Evolutionary conservation across 2,888 invertebrate genomes (phyloP), one percentile per base, ranked within the genome.

Genomic region (Hypolimnas misippus): DNA sequence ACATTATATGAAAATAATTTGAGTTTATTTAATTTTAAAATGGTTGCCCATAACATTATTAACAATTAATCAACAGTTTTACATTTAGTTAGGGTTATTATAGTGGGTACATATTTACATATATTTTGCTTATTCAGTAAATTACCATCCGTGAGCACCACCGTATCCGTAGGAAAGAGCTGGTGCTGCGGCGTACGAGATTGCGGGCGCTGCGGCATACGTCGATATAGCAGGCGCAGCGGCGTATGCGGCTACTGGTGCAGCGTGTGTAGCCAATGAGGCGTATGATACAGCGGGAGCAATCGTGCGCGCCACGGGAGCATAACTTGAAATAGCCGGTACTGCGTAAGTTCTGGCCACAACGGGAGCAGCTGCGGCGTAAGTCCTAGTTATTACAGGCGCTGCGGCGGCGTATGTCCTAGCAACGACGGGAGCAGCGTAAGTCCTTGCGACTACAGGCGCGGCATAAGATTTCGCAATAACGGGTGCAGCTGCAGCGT

Each of bases 181-280:
- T 25, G 78, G 94, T 53, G 93, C 57, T n/a, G 53, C 59, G 40
- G 77, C 89, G 25, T 82, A 73, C 10, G 70, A 63, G 8, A 65
- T 51, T 1, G 78, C 72, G 6, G 73, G 86, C 25, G 71, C 72
- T 12, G 50, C 57, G 46, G 72, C 68, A 44, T 66, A 62, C n/a
- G 63, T 31, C 7, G 62, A 54, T 10, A 61, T 40, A 4, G 73
- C 70, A 38, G 77, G 94, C 19, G 74, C 72, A 29, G 74, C 77
- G 70, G 76, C 72, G 57, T 74, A 73, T 69, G 81, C 77, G 25
- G 71, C 66, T 59, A 92, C 86, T 31, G 68, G 49, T 10, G 68
- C 65, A 59, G 94, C 94, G 82, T 94, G 95, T 68, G 87, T 86
- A 62, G 93, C 92, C 73, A 93, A 93, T 54, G 94, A 92, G 55